Percentiles rank a stretch among this genome's conserved stretches.
Evolutionary conservation across 2,113 vertebrate genomes (phyloP).

Genomic region (Oenanthe melanoleuca): DNA sequence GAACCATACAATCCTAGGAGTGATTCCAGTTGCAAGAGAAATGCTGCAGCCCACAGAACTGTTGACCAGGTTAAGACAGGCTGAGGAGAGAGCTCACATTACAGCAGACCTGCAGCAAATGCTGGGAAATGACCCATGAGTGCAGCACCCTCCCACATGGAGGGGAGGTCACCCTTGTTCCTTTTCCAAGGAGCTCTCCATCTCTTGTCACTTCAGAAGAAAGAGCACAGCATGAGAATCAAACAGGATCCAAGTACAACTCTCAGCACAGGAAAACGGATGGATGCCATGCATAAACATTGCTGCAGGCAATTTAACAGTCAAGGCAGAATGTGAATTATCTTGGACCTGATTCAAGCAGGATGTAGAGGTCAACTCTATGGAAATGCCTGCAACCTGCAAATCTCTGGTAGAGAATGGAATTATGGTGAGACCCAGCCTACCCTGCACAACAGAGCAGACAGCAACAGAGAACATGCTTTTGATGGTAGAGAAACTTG

Average conservation of each 20-base stretch:
- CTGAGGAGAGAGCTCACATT: neutral
- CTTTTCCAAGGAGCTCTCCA: neutral
- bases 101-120: neutral
- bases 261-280: neutral
- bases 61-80: neutral
- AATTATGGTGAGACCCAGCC: neutral
- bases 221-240: neutral
- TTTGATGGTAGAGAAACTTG: neutral
- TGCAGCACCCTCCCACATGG: neutral
- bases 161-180: neutral
- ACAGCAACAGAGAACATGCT: neutral
- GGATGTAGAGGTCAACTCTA: neutral
- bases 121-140: neutral
- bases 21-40: neutral
- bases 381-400: neutral
- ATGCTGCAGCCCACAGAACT: neutral
- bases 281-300: neutral
- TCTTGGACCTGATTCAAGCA: neutral
- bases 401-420: neutral
- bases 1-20: neutral
- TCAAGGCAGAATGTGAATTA: neutral
- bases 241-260: neutral
- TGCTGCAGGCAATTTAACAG: neutral
- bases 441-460: neutral
- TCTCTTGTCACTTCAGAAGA: neutral